Evolutionary conservation across 2,797 vertebrate species (phyloP), one percentile per base, ranked within the genome.

Genomic region (Danio aesculapii): DNA sequence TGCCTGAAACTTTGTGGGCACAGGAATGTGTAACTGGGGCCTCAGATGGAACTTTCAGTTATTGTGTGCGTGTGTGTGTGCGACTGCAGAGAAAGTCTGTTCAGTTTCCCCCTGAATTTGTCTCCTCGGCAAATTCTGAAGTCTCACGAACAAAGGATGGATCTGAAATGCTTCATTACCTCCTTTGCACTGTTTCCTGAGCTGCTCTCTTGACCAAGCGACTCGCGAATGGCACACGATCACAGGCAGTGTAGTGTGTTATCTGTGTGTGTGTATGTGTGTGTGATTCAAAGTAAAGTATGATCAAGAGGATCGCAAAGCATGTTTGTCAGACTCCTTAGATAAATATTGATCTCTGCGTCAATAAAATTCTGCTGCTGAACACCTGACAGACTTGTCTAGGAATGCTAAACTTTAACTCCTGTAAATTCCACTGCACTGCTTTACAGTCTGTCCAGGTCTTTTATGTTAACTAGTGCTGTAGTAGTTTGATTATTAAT

Each of bases 1-100:
- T 8, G 70, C 16, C 79, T 84, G 79, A 71, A 84, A 64, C 59
- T 72, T 80, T 73, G 78, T 80, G 75, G 75, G 53, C 64, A 78
- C 59, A 61, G 76, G 82, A 73, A 78, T 79, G 82, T 61, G 39
- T 55, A 21, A 14, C 55, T 53, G 53, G 81, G 66, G 52, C 73
- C 55, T 70, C 17, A 19, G 11, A 71, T 71, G 74, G 58, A 64
- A 63, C 47, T 72, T 57, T 46, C 46, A 53, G 46, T 61, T 11
- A 58, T 3, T 41, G 64, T 74, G 61, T 17, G 8, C 49, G 55
- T 52, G 79, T 81, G 57, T 71, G 79, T 81, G 47, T 49, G 66
- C 19, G 50, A 17, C 57, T 52, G 55, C n/a, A 17, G 64, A 61
- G 44, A 75, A 61, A 52, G 61, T 73, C 47, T 64, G 61, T 64